These are phyloP conservation scores for Condylura cristata DNA, from an alignment of 2,113 vertebrate species.

Conservation along the genomic window DNA sequence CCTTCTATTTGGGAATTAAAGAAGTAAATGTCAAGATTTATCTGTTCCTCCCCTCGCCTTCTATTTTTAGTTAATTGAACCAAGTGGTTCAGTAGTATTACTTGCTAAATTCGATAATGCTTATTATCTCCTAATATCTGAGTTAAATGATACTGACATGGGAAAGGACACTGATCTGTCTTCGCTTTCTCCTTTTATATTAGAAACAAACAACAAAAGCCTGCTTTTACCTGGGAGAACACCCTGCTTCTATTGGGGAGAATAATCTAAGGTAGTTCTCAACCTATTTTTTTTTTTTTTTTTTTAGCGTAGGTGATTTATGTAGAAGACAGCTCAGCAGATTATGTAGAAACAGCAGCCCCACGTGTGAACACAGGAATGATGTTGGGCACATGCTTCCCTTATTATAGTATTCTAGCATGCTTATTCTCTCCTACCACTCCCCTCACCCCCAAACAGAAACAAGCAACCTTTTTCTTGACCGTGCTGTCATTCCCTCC, in stretches of 20 bases:
- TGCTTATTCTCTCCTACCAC: background rate
- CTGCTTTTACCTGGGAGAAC: background rate
- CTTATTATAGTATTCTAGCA: background rate
- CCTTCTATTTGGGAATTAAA: background rate
- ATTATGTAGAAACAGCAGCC: background rate
- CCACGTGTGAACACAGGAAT: background rate
- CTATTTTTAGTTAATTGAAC: background rate
- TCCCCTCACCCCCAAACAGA: background rate
- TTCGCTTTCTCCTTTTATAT: background rate
- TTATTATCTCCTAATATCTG: constrained; percentile 1
- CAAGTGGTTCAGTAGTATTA: background rate
- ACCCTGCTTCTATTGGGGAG: background rate
- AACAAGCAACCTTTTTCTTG: background rate
- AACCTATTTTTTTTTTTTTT: background rate
- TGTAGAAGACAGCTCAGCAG: background rate
- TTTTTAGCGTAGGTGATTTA: background rate
- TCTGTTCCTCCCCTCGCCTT: background rate
- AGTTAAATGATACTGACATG: background rate
- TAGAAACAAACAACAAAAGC: background rate
- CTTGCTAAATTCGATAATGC: constrained; percentile 8
- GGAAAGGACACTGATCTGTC: background rate
- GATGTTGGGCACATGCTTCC: background rate
- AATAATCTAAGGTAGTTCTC: background rate
- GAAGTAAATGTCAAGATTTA: background rate
- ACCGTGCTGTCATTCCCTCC: background rate